phyloP scores from a whole-genome alignment of 2,113 vertebrate genomes.

The Pachyramphus minor region DNA sequence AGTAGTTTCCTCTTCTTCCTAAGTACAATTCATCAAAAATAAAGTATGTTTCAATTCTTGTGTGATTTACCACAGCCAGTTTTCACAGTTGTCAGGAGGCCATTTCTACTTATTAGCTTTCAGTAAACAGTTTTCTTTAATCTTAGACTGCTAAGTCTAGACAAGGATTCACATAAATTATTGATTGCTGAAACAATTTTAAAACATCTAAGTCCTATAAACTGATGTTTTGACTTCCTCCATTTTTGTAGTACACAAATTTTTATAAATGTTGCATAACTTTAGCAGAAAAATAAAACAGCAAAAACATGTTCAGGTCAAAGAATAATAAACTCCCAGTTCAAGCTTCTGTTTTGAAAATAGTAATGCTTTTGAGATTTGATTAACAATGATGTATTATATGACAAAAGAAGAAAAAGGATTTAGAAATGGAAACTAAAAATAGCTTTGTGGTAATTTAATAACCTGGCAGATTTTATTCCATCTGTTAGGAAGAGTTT shows the following conservation, averaged over 20 bases:
- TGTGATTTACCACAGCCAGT: neutral
- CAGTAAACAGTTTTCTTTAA: neutral
- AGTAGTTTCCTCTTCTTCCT: neutral
- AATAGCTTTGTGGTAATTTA: constrained; percentile 68
- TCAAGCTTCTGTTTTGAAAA: constrained; percentile 53
- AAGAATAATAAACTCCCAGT: constrained; percentile 2
- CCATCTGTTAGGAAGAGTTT: constrained; percentile 61
- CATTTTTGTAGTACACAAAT: neutral
- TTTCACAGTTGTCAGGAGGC: neutral
- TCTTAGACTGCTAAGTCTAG: neutral
- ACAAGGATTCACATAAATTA: neutral
- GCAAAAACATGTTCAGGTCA: neutral
- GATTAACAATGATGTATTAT: constrained; percentile 45
- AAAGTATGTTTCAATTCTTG: neutral
- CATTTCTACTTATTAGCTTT: neutral
- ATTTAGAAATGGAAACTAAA: constrained; percentile 57
- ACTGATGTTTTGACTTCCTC: neutral
- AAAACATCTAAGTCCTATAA: neutral
- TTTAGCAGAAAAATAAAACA: neutral
- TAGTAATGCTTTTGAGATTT: constrained; percentile 40
- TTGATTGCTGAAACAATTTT: neutral
- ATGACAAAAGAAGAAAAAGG: constrained; percentile 58
- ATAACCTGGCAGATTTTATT: constrained; percentile 68
- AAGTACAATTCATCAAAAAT: neutral
- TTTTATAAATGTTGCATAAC: neutral